These are phyloP conservation scores for Littorina saxatilis DNA, from an alignment of 1,140 invertebrate species.

Conservation along the genomic window DNA sequence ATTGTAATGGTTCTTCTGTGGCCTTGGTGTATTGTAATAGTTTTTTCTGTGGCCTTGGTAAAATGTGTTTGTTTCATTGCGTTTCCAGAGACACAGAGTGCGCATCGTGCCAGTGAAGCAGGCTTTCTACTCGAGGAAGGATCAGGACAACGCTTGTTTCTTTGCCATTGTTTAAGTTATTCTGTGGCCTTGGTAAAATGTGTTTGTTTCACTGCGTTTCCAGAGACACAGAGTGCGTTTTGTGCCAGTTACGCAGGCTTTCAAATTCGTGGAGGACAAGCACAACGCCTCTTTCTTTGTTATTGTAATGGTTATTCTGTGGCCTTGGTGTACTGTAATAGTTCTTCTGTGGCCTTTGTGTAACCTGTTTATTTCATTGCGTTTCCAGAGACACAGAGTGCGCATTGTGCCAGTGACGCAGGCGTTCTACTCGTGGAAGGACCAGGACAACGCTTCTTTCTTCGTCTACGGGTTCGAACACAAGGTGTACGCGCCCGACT, in stretches of 20 bases:
- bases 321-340: too few species aligned
- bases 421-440: constrained; percentile 77
- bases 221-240: neutral
- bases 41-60: neutral
- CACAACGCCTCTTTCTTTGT: too few species aligned
- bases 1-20: too few species aligned
- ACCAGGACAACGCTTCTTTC: constrained; percentile 71
- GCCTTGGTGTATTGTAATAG: too few species aligned
- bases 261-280: neutral
- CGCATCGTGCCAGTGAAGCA: constrained; percentile 77
- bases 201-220: neutral
- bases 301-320: too few species aligned
- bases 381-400: constrained; percentile 77
- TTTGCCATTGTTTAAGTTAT: too few species aligned
- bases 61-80: neutral
- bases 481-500: constrained; percentile 77
- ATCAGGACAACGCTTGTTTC: constrained; percentile 71
- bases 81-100: constrained; percentile 77
- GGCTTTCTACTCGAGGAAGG: constrained; percentile 77
- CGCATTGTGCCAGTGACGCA: constrained; percentile 77
- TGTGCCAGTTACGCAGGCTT: neutral
- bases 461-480: constrained; percentile 79
- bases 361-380: neutral
- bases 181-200: neutral
- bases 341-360: neutral